Evolutionary conservation across 2,113 vertebrate genomes (phyloP), one percentile per base, ranked within the genome.

Genomic region (Synchiropus splendidus): DNA sequence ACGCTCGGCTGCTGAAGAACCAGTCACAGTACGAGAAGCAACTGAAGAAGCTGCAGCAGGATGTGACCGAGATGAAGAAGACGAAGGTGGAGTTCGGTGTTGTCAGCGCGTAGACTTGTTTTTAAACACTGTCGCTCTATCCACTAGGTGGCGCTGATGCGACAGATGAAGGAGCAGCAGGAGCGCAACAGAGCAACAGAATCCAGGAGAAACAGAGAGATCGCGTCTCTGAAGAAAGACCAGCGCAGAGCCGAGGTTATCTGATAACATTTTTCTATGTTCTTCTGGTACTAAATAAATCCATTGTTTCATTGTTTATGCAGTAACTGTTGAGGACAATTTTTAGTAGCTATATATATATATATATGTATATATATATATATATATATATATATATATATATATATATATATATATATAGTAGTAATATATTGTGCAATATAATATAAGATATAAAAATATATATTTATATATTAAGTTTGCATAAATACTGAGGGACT

Each of bases 121-220:
- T 4, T 27, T 27, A 8, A 4, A 9, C 6, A 2, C 1, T 35
- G n/a, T 31, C 21, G 8, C 2, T 45, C 38, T 2, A 1, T 32
- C 34, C 42, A 39, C 61, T 32, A 99, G 95, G 94, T 99, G 77
- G 80, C 79, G 6, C 79, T 98, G 58, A 99, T 99, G 95, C 94
- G 92, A 44, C 94, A 99, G 81, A 99, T 99, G 92, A 96, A 94
- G 67, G 94, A 99, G 68, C 93, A 98, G 40, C 95, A 99, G 80
- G 95, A 97, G 68, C 87, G 86, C 62, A 92, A 87, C 57, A 75
- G 92, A 48, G 77, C 85, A 61, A 76, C 85, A 1, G 95, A 99
- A 61, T 90, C 88, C 49, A 85, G 86, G 53, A 88, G 92, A 69
- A 99, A 90, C 21, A 77, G 92, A 66, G 95, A 99, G 80, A 97